Conservation (phyloP, 2,113 vertebrate genomes). For the Corynorhinus townsendii region DNA sequence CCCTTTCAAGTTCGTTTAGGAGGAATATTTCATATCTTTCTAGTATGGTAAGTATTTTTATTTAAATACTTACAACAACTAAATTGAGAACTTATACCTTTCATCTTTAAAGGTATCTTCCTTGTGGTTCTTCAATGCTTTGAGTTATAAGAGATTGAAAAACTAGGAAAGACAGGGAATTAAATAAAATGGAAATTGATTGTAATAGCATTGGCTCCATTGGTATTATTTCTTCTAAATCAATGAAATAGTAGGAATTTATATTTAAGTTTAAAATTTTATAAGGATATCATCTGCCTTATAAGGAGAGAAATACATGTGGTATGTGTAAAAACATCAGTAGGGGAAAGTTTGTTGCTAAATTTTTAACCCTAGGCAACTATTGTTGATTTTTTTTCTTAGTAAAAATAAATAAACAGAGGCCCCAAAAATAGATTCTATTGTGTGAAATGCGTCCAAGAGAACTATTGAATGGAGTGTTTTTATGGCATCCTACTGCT, state of each 20-base stretch:
- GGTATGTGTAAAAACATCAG: slow-evolving; percentile 41
- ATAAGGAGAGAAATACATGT: slow-evolving; percentile 64
- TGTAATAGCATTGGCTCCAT: background rate
- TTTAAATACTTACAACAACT: slow-evolving; percentile 59
- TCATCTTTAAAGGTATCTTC: slow-evolving; percentile 39
- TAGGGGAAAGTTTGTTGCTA: background rate
- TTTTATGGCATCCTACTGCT: background rate
- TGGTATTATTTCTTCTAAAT: slow-evolving; percentile 70
- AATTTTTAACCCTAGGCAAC: background rate
- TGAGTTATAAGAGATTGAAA: background rate
- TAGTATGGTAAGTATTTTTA: slow-evolving; percentile 39
- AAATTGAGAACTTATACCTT: slow-evolving; percentile 33
- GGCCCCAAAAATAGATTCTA: background rate
- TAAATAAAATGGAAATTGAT: slow-evolving; percentile 5
- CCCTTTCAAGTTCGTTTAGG: slow-evolving; percentile 56
- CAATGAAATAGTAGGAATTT: slow-evolving; percentile 57
- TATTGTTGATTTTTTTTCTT: background rate
- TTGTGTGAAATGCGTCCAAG: background rate
- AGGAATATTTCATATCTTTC: slow-evolving; percentile 60
- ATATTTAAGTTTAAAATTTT: slow-evolving; percentile 72
- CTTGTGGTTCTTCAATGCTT: background rate
- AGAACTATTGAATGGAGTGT: background rate
- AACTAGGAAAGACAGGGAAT: background rate
- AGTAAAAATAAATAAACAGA: background rate
- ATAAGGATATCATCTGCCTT: slow-evolving; percentile 48